Percentiles rank a stretch among this genome's conserved stretches.
phyloP scores from a whole-genome alignment of 2,113 vertebrate species.

The Deroptyus accipitrinus region DNA sequence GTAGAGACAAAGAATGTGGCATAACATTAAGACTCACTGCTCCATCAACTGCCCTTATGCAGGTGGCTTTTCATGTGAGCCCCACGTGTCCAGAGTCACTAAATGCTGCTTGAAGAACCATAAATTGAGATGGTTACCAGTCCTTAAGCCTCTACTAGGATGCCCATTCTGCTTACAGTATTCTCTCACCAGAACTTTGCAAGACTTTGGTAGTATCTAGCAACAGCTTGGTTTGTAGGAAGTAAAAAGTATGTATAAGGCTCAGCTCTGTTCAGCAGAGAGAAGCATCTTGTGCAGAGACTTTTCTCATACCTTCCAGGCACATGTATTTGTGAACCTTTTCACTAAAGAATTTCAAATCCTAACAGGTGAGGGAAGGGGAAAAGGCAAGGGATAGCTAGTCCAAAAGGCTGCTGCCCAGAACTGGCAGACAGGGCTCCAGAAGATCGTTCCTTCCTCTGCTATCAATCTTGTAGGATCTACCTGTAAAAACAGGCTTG shows the following conservation, averaged over 20 bases:
- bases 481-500: not conserved
- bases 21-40: not conserved
- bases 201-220: not conserved
- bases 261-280: not conserved
- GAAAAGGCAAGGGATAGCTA: not conserved
- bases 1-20: not conserved
- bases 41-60: no score
- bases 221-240: not conserved
- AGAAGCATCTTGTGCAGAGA: not conserved
- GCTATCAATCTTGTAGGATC: not conserved
- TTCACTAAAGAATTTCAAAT: not conserved
- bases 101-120: not conserved
- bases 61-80: not conserved
- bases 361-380: not conserved
- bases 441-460: not conserved
- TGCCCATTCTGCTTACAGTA: not conserved
- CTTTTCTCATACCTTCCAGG: not conserved
- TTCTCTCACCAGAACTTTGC: not conserved
- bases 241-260: not conserved
- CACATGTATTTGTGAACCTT: not conserved
- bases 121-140: not conserved
- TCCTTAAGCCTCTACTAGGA: not conserved
- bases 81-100: not conserved
- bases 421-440: not conserved
- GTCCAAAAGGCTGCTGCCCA: not conserved